These are phyloP conservation scores for Entomyzon cyanotis DNA, from an alignment of 2,113 vertebrate species.

Conservation along the genomic window DNA sequence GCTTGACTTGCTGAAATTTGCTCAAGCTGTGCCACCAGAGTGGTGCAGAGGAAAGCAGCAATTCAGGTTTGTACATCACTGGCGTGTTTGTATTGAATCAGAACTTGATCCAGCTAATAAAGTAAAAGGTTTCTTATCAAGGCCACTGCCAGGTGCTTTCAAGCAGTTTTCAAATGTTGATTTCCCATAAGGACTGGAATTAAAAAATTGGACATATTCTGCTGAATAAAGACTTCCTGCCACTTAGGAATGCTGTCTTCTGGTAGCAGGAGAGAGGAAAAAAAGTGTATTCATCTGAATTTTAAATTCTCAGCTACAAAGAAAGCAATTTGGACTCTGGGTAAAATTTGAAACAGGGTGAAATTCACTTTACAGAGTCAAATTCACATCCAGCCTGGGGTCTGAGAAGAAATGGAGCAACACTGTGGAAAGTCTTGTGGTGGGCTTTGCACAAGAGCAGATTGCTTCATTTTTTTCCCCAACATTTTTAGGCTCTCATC, in stretches of 20 bases:
- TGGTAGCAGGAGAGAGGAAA: not conserved
- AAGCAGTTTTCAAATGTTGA: not conserved
- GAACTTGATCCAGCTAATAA: not conserved
- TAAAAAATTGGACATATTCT: not conserved
- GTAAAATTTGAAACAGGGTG: not conserved
- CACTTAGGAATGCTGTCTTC: not conserved
- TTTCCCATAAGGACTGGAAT: not conserved
- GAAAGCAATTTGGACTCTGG: not conserved
- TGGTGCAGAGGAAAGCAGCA: not conserved
- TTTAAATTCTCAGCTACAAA: not conserved
- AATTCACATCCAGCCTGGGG: not conserved
- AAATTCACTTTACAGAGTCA: not conserved
- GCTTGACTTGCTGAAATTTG: not conserved
- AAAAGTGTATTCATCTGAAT: not conserved
- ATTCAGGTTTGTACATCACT: rapidly evolving
- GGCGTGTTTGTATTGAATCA: not conserved
- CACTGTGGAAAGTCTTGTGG: not conserved
- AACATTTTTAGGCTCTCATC: not conserved
- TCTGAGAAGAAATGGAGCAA: not conserved
- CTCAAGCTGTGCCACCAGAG: not conserved
- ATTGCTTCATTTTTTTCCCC: conserved; percentile 22
- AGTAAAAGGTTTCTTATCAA: not conserved
- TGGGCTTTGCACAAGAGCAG: conserved; percentile 15
- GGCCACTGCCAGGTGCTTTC: not conserved
- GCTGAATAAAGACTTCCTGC: not conserved